Evolutionary conservation across 2,797 vertebrate species (phyloP).

Genomic region (Sebastes dallii): DNA sequence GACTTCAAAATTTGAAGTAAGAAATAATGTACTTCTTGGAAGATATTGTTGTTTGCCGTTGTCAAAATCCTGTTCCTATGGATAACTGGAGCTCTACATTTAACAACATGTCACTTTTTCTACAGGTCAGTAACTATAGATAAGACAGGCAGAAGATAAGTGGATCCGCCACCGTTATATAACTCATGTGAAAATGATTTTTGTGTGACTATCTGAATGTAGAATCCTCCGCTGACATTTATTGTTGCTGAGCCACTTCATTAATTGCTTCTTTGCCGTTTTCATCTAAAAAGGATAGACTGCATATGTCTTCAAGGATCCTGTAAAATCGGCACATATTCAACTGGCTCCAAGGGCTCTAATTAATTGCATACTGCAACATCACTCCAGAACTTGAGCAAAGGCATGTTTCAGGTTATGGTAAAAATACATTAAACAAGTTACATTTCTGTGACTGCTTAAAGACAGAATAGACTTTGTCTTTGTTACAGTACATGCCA

Average conservation of each 20-base stretch:
- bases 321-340: neutral
- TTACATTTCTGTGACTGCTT: neutral
- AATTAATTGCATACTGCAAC: neutral
- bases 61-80: neutral
- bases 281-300: neutral
- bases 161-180: too few species aligned
- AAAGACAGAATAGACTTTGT: neutral
- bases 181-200: neutral
- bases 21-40: too few species aligned
- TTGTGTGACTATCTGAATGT: neutral
- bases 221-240: neutral
- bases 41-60: neutral
- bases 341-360: neutral
- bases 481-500: neutral
- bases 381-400: neutral
- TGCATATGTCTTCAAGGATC: neutral
- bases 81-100: neutral
- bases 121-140: neutral
- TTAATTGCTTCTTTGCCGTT: neutral
- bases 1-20: neutral
- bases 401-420: neutral
- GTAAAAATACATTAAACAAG: neutral
- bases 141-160: neutral
- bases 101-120: neutral
- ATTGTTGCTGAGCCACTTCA: neutral